Base-by-base conservation (phyloP, 2,888 invertebrate species). In the Meta bourneti region DNA sequence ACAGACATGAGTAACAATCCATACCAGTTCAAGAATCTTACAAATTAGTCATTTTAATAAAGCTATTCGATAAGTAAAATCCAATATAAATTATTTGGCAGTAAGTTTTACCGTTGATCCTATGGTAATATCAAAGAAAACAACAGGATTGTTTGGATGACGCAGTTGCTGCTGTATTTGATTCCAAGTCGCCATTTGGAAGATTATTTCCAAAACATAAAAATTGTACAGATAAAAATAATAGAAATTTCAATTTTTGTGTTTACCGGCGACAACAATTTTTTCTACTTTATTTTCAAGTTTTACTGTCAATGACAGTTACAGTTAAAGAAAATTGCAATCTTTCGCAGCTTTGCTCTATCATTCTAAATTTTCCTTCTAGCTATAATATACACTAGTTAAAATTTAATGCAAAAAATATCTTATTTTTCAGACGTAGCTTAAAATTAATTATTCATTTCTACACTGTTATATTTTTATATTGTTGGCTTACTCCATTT, bases 101-200 rank as follows among this genome's bases (percentile, higher is more conserved):
- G 34, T 34, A 34, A 34, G 34, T 70, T 13, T 11, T 96, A 98
- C 98, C 94, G 98, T 98, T 81, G 98, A 98, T 93, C 99, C 99
- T 34, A 99, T 99, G 16, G 98, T 97, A 72, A 99, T 96, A 95
- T 99, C 99, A 94, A 99, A 98, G 95, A 99, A 99, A 11, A 99
- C 99, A 13, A 99, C 98, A 0, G 99, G 99, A 95, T 99, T 99
- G 94, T 98, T 98, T 49, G 98, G 97, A 95, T 98, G 97, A 93
- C 98, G 96, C 82, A 98, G 95, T 94, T 98, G 98, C 48, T 97
- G 96, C 94, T 98, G 98, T 94, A 98, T 98, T 96, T 98, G 98
- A 95, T 97, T 97, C 98, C 98, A 98, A 93, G 98, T 97, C 16
- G 98, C 98, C 98, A 98, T 98, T 95, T 94, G 96, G 49, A 54